Conservation (phyloP, 2,113 vertebrate species). For the Ranitomeya variabilis region DNA sequence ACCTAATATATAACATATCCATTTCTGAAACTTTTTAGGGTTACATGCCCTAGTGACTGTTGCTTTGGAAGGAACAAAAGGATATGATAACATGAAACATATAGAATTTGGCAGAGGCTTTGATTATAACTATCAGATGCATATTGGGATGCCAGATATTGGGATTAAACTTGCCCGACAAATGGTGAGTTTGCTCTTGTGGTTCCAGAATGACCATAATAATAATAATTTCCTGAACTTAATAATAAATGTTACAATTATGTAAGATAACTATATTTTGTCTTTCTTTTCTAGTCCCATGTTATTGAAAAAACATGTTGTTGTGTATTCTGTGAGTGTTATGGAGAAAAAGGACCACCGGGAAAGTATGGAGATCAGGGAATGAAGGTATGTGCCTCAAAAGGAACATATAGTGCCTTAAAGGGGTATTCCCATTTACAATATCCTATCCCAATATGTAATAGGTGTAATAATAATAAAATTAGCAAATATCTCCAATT, state of each 20-base stretch:
- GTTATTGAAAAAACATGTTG: constrained; percentile 69
- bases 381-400: constrained; percentile 60
- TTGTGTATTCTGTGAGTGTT: constrained; percentile 67
- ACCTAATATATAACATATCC: not conserved
- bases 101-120: constrained; percentile 73
- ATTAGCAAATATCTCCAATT: too few species aligned
- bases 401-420: not conserved
- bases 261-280: not conserved
- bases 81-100: constrained; percentile 61
- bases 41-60: constrained; percentile 68
- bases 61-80: constrained; percentile 62
- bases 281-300: constrained; percentile 56
- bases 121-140: constrained; percentile 65
- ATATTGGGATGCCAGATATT: constrained; percentile 65
- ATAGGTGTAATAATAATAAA: too few species aligned
- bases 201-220: not conserved
- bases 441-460: too few species aligned
- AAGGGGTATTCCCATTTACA: not conserved
- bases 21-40: constrained; percentile 58
- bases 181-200: constrained; percentile 64
- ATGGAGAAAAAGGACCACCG: constrained; percentile 59
- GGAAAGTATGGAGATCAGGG: constrained; percentile 61
- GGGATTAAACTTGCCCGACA: constrained; percentile 62
- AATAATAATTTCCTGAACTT: not conserved
- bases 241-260: not conserved